These are phyloP conservation scores for Bimastos eiseni DNA, from an alignment of 2,888 invertebrate genomes.

Conservation along the genomic window DNA sequence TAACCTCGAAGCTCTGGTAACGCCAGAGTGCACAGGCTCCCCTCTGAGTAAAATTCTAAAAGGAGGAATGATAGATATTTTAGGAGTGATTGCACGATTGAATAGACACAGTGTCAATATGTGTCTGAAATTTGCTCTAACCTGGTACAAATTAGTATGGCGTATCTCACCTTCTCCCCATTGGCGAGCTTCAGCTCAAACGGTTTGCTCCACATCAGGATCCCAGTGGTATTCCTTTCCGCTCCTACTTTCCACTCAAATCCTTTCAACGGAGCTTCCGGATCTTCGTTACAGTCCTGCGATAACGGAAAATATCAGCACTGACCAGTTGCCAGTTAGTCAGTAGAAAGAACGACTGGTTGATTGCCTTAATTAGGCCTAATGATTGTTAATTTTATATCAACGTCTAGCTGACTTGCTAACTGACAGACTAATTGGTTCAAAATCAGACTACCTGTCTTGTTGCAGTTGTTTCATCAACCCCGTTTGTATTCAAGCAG, in stretches of 20 bases:
- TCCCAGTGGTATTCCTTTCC: slow-evolving; percentile 94
- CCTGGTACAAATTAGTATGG: slow-evolving; percentile 35
- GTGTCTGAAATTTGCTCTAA: background rate
- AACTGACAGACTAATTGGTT: too few species aligned
- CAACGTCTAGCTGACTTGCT: background rate
- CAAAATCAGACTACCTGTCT: too few species aligned
- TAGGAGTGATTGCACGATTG: too few species aligned
- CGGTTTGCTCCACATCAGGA: slow-evolving; percentile 92
- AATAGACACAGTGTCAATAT: too few species aligned
- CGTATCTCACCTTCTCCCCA: slow-evolving; percentile 58
- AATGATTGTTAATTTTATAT: background rate
- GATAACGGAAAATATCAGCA: background rate
- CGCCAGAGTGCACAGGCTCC: too few species aligned
- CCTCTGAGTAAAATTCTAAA: too few species aligned
- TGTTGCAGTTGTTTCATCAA: too few species aligned
- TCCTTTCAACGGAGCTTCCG: slow-evolving; percentile 80
- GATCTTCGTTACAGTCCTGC: slow-evolving; percentile 82
- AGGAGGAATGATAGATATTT: too few species aligned
- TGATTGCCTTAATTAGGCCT: background rate
- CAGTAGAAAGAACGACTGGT: background rate
- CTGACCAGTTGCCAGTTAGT: too few species aligned
- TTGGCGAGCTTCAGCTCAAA: slow-evolving; percentile 68
- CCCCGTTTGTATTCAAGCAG: too few species aligned
- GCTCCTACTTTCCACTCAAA: slow-evolving; percentile 95
- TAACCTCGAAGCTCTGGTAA: too few species aligned